A percentile compares a stretch with the other conserved stretches of the same genome.
phyloP scores from a whole-genome alignment of 2,113 vertebrate genomes.

The Notiomystis cincta region DNA sequence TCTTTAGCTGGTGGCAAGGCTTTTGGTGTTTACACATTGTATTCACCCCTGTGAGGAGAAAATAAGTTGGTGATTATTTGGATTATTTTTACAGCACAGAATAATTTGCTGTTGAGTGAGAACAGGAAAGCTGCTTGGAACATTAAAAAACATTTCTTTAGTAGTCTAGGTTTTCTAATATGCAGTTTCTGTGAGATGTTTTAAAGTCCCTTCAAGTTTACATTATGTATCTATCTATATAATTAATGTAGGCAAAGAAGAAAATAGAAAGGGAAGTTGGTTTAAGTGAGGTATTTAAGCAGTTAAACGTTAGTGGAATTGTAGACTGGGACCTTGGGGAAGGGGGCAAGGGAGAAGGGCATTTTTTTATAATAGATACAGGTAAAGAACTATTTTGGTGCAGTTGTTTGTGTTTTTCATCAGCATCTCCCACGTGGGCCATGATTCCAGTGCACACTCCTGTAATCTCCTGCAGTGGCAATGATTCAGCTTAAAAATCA shows the following conservation, averaged over 20 bases:
- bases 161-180: constrained; percentile 18
- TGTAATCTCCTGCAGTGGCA: constrained; percentile 76
- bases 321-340: neutral
- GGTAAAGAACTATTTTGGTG: constrained; percentile 62
- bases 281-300: neutral
- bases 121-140: constrained; percentile 29
- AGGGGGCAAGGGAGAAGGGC: neutral
- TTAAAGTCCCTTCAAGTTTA: neutral
- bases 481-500: constrained; percentile 80
- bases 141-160: constrained; percentile 29
- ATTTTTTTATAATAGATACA: constrained; percentile 33
- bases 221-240: neutral
- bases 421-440: constrained; percentile 61
- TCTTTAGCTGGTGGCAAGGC: neutral
- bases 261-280: neutral
- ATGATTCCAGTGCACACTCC: constrained; percentile 64
- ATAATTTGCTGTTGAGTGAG: constrained; percentile 36
- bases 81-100: constrained; percentile 47
- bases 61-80: constrained; percentile 37
- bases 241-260: neutral
- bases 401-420: constrained; percentile 71
- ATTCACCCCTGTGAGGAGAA: neutral
- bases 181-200: neutral
- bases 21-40: neutral
- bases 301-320: neutral